Base-by-base conservation (phyloP, 2,113 vertebrate species). In the Sakesphorus luctuosus region DNA sequence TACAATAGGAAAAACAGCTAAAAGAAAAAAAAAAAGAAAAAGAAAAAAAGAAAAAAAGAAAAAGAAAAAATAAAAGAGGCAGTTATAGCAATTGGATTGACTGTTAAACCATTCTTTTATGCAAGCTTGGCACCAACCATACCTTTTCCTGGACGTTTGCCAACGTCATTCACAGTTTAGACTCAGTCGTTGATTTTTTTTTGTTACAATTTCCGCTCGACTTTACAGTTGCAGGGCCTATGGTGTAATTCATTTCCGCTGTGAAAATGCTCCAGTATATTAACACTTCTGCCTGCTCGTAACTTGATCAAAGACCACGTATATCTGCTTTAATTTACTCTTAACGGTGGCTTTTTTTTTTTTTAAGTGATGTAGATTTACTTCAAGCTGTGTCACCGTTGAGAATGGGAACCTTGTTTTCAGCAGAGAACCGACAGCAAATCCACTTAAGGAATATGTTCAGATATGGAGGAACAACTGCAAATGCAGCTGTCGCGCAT, bases 91-190 rank as follows among this genome's bases (percentile, higher is more conserved):
- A 97, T 96, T 95, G 91, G 85, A 49, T 83, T 77, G 87, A 94
- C 94, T 96, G 83, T 97, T 97, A 97, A 97, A 96, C 89, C 89
- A 87, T 94, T 96, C 97, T 97, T 98, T 96, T 92, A 96, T 88
- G 88, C 83, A 90, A 95, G 79, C 87, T 97, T 98, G 98, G 98
- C 98, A 98, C 71, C 90, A 95, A 40, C 63, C 16, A 26, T 95
- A 97, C 97, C 97, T 98, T 98, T 98, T 98, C 98, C 98, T 97
- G 98, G 97, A 96, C 10, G 15, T 38, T 71, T 86, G 94, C 97
- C 98, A 94, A 93, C 43, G 94, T 96, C 91, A 81, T 94, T 90
- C 91, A 83, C 71, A 80, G 91, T 96, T 91, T 86, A 93, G 92
- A 89, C 84, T 81, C 86, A 91, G 92, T 86, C 67, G 56, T 85